Evolutionary conservation across 92 coral and sea anemone genomes (phyloP).

Genomic region (Nematostella vectensis): DNA sequence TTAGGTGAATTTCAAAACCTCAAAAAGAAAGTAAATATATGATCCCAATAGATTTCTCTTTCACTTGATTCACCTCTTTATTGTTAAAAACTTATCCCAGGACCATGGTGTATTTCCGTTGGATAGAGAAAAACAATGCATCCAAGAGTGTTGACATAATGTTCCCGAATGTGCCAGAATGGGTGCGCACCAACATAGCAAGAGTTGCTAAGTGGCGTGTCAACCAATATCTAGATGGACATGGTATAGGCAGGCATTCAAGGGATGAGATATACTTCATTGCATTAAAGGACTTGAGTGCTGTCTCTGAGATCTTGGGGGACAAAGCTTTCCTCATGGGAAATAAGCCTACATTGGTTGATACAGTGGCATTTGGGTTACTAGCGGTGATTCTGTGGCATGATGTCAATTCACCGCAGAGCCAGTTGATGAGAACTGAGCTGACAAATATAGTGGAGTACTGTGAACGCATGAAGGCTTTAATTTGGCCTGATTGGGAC

Average conservation of each 20-base stretch:
- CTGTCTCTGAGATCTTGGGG: not conserved
- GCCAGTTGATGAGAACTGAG: not conserved
- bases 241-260: constrained; percentile 4
- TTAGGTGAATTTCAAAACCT: no score
- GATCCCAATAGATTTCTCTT: no score
- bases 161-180: not conserved
- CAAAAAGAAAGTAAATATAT: no score
- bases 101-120: not conserved
- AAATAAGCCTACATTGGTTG: not conserved
- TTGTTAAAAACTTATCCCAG: no score
- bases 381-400: not conserved
- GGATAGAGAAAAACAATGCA: not conserved
- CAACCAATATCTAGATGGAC: not conserved
- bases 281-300: not conserved
- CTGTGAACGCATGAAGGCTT: not conserved
- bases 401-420: not conserved
- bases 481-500: not conserved
- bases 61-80: no score
- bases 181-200: not conserved
- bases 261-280: not conserved
- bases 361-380: not conserved
- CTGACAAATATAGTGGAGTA: not conserved
- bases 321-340: constrained; percentile 2
- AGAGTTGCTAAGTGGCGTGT: not conserved
- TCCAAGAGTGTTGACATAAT: not conserved